phyloP scores from a whole-genome alignment of 2,888 invertebrate genomes.

The Strigamia maritima region DNA sequence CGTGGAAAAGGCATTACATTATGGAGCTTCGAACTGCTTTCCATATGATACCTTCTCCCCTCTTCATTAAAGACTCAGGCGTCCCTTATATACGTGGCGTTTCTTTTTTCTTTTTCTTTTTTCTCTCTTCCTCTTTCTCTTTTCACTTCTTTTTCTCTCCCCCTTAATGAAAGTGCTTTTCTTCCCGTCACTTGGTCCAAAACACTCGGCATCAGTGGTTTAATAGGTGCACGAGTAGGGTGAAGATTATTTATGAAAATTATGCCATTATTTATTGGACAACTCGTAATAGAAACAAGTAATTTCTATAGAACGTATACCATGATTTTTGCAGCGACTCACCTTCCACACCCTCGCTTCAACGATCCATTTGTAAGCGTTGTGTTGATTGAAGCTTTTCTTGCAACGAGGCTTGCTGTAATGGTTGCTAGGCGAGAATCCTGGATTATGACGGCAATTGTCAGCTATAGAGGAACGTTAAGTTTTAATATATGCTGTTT shows the following conservation, averaged over 20 bases:
- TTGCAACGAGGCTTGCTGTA: conserved; percentile 5
- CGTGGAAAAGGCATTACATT: conserved; percentile 15
- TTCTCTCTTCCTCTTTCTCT: conserved; percentile 18
- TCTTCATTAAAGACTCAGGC: conserved; percentile 6
- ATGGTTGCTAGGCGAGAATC: conserved; percentile 10
- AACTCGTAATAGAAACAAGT: conserved; percentile 39
- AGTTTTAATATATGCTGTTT: conserved; percentile 15
- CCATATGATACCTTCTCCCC: conserved; percentile 15
- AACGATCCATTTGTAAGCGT: conserved; percentile 1
- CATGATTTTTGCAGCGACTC: conserved; percentile 15
- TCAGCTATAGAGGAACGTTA: conserved; percentile 6
- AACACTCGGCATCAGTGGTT: conserved; percentile 15
- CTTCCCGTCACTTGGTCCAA: neutral
- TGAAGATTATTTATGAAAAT: conserved; percentile 39
- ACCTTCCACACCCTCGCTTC: conserved; percentile 15
- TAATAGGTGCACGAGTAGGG: conserved; percentile 25
- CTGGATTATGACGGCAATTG: conserved; percentile 6
- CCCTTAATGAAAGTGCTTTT: conserved; percentile 39
- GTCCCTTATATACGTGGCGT: conserved; percentile 21
- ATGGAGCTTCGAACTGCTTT: conserved; percentile 15
- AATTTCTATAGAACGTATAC: conserved; percentile 34
- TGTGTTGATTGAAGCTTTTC: conserved; percentile 7
- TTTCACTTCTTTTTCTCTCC: neutral
- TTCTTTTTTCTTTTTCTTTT: neutral
- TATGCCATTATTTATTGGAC: conserved; percentile 40